phyloP scores from a whole-genome alignment of 2,888 invertebrate genomes.

The Hydriomena furcata region DNA sequence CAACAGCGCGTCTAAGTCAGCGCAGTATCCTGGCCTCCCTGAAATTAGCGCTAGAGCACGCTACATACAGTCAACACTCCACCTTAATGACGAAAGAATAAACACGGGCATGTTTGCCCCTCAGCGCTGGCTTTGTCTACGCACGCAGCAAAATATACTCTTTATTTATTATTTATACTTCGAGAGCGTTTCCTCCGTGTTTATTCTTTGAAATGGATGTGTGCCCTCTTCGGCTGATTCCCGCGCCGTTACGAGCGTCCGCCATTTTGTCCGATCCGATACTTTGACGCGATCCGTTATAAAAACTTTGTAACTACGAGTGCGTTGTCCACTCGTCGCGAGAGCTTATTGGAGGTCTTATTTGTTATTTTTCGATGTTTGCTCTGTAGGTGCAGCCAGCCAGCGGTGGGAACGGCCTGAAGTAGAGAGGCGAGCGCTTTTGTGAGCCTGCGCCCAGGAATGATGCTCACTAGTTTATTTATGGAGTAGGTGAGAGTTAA shows the following conservation, averaged over 20 bases:
- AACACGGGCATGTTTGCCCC: conserved; percentile 70
- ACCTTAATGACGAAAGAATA: conserved; percentile 78
- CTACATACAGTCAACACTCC: conserved; percentile 65
- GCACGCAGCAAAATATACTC: conserved; percentile 73
- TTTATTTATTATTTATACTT: conserved; percentile 80
- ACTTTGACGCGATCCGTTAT: conserved; percentile 57
- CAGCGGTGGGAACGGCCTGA: conserved; percentile 46
- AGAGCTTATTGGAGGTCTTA: conserved; percentile 51
- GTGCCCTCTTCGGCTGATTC: conserved; percentile 51
- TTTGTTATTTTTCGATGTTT: conserved; percentile 62
- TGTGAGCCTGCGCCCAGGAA: conserved; percentile 50
- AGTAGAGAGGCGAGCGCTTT: conserved; percentile 41
- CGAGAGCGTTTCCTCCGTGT: conserved; percentile 73
- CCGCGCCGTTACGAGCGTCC: conserved; percentile 57
- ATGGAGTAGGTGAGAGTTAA: conserved; percentile 72
- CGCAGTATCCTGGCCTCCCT: conserved; percentile 53
- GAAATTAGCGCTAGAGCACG: conserved; percentile 71
- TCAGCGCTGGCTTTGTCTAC: conserved; percentile 72
- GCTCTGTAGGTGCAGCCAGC: conserved; percentile 42
- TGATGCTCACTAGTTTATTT: conserved; percentile 60
- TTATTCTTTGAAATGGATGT: conserved; percentile 79
- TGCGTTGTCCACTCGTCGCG: conserved; percentile 44
- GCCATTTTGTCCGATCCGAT: conserved; percentile 60
- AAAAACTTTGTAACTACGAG: conserved; percentile 52
- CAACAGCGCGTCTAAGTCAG: conserved; percentile 47